phyloP scores from a whole-genome alignment of 53 echinoderm and acorn worm species.

The Patiria pectinifera region DNA sequence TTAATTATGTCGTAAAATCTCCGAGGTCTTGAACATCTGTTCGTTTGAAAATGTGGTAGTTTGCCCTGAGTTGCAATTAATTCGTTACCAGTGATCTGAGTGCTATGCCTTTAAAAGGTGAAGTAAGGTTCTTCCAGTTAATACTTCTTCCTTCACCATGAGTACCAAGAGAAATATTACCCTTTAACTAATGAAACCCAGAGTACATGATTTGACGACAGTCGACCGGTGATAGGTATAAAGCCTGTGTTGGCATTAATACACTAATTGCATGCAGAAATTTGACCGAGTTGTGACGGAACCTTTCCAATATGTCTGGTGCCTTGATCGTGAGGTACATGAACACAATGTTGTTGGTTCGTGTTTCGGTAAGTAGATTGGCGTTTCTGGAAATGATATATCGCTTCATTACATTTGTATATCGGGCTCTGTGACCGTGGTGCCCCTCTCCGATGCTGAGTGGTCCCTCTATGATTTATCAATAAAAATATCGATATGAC shows the following conservation, averaged over 20 bases:
- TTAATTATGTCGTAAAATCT: no score
- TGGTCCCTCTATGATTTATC: background rate
- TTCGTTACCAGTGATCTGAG: no score
- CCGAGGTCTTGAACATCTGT: no score
- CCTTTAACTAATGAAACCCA: background rate
- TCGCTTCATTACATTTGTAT: conserved; percentile 36
- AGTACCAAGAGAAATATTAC: background rate
- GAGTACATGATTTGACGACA: background rate
- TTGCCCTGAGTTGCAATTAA: no score
- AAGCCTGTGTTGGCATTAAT: background rate
- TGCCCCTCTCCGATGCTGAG: background rate
- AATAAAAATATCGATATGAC: background rate
- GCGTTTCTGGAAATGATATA: conserved; percentile 37
- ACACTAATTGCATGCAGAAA: conserved; percentile 33
- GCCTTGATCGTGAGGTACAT: no score
- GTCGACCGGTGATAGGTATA: background rate
- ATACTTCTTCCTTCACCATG: no score
- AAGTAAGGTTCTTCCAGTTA: no score
- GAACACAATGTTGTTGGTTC: background rate
- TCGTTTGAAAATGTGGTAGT: no score
- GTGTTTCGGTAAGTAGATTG: background rate
- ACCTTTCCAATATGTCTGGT: background rate
- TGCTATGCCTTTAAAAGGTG: no score
- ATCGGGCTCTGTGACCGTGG: conserved; percentile 31
- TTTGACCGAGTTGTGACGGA: background rate